Evolutionary conservation across 92 coral and sea anemone genomes (phyloP).

Genomic region (Siderastrea siderea): DNA sequence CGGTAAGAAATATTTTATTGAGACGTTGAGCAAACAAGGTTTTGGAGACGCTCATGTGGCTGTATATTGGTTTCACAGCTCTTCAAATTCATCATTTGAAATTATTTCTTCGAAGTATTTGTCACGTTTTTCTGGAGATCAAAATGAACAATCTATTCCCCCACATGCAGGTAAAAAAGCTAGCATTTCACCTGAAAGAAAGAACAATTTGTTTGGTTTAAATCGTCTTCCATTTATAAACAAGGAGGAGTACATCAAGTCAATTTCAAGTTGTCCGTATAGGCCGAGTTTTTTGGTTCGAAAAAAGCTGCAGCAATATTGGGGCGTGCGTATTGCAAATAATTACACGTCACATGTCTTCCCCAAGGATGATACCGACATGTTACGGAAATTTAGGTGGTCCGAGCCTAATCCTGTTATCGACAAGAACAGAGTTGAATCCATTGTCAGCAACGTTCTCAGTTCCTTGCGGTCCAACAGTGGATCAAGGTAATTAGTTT

Average conservation of each 20-base stretch:
- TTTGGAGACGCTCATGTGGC: conserved; percentile 2
- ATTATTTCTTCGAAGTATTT: conserved; percentile 7
- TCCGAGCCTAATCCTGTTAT: background rate
- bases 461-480: background rate
- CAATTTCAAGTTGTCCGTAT: background rate
- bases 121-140: background rate
- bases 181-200: background rate
- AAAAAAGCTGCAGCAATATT: background rate
- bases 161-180: background rate
- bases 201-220: background rate
- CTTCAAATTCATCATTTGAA: conserved; percentile 7
- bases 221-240: background rate
- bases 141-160: background rate
- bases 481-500: background rate
- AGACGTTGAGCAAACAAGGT: conserved; percentile 23
- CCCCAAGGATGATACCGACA: background rate
- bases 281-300: background rate
- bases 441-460: background rate
- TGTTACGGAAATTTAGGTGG: background rate
- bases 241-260: background rate
- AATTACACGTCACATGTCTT: background rate
- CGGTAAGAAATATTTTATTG: conserved; percentile 35
- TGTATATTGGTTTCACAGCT: conserved; percentile 13
- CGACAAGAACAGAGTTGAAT: conserved; percentile 2
- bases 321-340: no score